Conservation (phyloP, 1,140 invertebrate genomes). For the Drosophila ercepeae region DNA sequence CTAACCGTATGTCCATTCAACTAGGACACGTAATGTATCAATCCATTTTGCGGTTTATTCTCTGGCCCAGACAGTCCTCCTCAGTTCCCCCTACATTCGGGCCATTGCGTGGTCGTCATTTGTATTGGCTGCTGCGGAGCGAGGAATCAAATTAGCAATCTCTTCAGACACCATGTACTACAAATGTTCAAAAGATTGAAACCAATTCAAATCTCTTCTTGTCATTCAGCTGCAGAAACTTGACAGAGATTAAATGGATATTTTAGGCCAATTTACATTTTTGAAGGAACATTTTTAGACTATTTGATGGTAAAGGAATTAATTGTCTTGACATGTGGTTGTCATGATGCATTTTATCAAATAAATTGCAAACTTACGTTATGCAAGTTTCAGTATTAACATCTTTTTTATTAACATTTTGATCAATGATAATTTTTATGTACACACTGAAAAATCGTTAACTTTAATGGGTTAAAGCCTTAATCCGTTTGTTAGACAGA, state of each 20-base stretch:
- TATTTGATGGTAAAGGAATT: neutral
- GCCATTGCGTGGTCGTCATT: slow-evolving; percentile 22
- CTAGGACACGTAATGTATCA: slow-evolving; percentile 74
- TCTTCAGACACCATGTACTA: slow-evolving; percentile 34
- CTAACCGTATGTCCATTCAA: slow-evolving; percentile 46
- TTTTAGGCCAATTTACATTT: slow-evolving; percentile 2
- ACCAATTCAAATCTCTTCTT: neutral
- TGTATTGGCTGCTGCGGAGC: slow-evolving; percentile 26
- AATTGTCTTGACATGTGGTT: no score
- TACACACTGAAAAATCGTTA: neutral
- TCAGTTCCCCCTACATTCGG: neutral
- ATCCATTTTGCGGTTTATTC: slow-evolving; percentile 69
- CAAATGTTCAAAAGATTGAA: slow-evolving; percentile 39
- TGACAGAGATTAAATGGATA: slow-evolving; percentile 9
- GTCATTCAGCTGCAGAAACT: neutral
- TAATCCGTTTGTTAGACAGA: neutral
- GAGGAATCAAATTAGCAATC: slow-evolving; percentile 47
- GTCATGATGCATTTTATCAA: no score
- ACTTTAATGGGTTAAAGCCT: neutral
- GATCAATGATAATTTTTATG: neutral
- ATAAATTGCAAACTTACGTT: neutral
- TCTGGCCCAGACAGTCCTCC: slow-evolving; percentile 23
- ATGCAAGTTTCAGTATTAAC: no score
- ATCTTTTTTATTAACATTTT: no score
- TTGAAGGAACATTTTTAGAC: no score